Conservation (phyloP, 2,113 vertebrate genomes). For the Centropus bengalensis region DNA sequence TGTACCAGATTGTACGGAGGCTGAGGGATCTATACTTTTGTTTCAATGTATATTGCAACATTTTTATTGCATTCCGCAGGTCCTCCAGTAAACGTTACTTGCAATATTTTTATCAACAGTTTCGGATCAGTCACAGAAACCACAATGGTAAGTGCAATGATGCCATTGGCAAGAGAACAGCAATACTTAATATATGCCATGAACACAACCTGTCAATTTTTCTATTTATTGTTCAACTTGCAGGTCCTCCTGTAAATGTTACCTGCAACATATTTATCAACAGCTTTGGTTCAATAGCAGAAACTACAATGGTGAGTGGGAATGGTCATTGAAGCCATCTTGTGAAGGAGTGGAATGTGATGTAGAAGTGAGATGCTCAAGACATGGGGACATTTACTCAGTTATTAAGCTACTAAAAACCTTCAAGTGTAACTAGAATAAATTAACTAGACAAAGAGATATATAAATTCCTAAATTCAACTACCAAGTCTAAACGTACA, state of each 20-base stretch:
- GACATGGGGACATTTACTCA: background rate
- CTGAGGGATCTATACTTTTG: slow-evolving; percentile 73
- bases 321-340: slow-evolving; percentile 83
- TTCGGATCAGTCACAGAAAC: slow-evolving; percentile 98
- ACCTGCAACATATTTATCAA: slow-evolving; percentile 99
- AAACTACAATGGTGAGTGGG: slow-evolving; percentile 99
- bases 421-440: background rate
- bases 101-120: slow-evolving; percentile 99
- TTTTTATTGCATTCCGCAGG: slow-evolving; percentile 94
- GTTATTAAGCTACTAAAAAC: slow-evolving; percentile 3
- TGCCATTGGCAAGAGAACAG: slow-evolving; percentile 77
- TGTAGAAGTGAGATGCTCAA: slow-evolving; percentile 4
- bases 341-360: slow-evolving; percentile 77
- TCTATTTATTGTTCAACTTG: slow-evolving; percentile 93
- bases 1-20: slow-evolving; percentile 73
- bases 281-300: slow-evolving; percentile 99
- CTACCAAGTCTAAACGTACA: background rate
- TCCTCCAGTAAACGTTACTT: slow-evolving; percentile 98
- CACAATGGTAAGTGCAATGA: slow-evolving; percentile 91
- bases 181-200: slow-evolving; percentile 77
- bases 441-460: background rate
- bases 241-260: slow-evolving; percentile 99
- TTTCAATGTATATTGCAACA: slow-evolving; percentile 83
- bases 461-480: background rate
- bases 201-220: slow-evolving; percentile 88